Percentiles rank a stretch among this genome's conserved stretches.
Conservation (phyloP, 35 echinoderm and acorn worm species). For the Heliocidaris tuberculata region DNA sequence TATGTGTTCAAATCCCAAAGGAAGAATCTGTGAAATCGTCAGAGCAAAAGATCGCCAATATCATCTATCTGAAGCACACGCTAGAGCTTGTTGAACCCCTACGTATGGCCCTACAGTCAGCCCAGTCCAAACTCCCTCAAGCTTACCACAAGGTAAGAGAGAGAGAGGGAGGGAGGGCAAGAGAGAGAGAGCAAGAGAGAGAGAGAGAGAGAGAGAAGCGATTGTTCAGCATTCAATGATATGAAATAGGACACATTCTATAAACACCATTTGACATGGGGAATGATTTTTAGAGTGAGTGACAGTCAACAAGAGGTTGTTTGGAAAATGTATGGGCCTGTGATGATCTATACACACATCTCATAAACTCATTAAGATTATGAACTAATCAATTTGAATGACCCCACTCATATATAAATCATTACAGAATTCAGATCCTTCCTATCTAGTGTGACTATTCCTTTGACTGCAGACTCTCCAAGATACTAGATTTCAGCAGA, state of each 20-base stretch:
- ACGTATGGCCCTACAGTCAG: constrained; percentile 62
- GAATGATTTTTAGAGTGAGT: too few relatives aligned
- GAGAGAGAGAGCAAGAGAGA: not conserved
- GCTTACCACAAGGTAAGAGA: constrained; percentile 78
- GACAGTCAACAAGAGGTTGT: too few relatives aligned
- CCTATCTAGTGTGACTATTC: not conserved
- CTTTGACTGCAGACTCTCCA: constrained; percentile 57
- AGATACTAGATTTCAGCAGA: constrained; percentile 71
- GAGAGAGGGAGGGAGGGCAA: not conserved
- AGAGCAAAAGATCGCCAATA: constrained; percentile 85
- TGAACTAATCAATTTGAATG: too few relatives aligned
- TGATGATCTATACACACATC: too few relatives aligned
- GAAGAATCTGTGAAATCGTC: constrained; percentile 87
- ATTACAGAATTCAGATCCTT: too few relatives aligned
- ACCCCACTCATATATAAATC: too few relatives aligned
- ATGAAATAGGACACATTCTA: too few relatives aligned
- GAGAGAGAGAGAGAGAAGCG: not conserved
- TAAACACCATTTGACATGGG: too few relatives aligned
- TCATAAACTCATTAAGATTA: too few relatives aligned
- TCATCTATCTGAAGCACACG: constrained; percentile 94
- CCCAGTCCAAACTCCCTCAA: constrained; percentile 74
- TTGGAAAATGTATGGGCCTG: too few relatives aligned
- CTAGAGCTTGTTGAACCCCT: constrained; percentile 86
- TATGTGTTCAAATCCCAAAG: constrained; percentile 98
- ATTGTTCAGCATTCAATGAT: not conserved